Evolutionary conservation across 2,797 vertebrate genomes (phyloP).

Genomic region (Takifugu ocellatus): DNA sequence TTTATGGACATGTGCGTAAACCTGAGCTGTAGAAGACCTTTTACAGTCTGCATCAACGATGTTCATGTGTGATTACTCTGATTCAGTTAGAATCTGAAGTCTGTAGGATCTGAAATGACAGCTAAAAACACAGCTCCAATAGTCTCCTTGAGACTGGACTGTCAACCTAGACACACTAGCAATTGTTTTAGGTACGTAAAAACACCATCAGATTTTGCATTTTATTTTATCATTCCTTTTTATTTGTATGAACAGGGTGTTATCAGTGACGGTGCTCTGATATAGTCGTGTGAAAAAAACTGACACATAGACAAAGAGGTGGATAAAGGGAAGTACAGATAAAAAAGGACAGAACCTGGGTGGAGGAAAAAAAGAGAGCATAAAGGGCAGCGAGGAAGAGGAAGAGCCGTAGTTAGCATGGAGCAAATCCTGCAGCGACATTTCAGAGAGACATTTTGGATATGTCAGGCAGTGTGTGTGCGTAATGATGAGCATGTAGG

Average conservation of each 20-base stretch:
- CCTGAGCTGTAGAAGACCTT: too few relatives aligned
- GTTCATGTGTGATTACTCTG: too few relatives aligned
- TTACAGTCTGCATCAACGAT: too few relatives aligned
- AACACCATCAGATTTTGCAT: too few relatives aligned
- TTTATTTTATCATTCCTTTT: background rate
- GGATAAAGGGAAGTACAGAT: slow-evolving; percentile 34
- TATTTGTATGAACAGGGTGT: slow-evolving; percentile 4
- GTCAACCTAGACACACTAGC: too few relatives aligned
- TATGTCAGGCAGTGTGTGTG: slow-evolving; percentile 58
- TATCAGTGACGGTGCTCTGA: slow-evolving; percentile 13
- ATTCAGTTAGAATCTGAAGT: too few relatives aligned
- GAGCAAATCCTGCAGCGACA: slow-evolving; percentile 48
- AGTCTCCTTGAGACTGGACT: too few relatives aligned
- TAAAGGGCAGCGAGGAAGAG: slow-evolving; percentile 47
- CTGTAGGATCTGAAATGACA: too few relatives aligned
- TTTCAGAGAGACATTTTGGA: slow-evolving; percentile 59
- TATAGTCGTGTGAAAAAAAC: slow-evolving; percentile 6
- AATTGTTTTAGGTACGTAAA: too few relatives aligned
- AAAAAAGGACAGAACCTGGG: slow-evolving; percentile 18
- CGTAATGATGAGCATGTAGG: slow-evolving; percentile 64
- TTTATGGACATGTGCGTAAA: too few relatives aligned
- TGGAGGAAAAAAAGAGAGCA: background rate
- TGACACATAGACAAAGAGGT: slow-evolving; percentile 22
- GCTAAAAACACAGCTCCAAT: too few relatives aligned
- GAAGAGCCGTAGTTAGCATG: slow-evolving; percentile 46